These are phyloP conservation scores for Hoplostethus mediterraneus DNA, from an alignment of 2,797 vertebrate species.

Conservation along the genomic window DNA sequence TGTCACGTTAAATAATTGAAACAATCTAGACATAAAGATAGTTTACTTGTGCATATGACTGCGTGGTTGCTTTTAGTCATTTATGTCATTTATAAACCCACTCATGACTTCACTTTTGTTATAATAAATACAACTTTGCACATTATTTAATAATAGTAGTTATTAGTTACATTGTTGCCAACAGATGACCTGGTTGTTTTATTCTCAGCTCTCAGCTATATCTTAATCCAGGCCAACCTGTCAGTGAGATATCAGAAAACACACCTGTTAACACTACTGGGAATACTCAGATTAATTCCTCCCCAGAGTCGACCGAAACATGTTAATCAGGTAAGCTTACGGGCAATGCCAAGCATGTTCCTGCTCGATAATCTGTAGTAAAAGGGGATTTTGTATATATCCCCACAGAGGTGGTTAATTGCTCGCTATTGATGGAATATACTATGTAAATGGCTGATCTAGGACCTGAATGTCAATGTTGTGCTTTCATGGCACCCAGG, in stretches of 20 bases:
- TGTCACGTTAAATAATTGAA: not conserved
- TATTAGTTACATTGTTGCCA: constrained; percentile 36
- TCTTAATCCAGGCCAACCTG: constrained; percentile 61
- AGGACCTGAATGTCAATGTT: constrained; percentile 56
- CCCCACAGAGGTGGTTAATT: constrained; percentile 66
- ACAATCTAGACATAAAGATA: not conserved
- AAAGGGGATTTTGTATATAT: constrained; percentile 67
- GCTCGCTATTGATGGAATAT: constrained; percentile 61
- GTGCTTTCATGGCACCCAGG: constrained; percentile 31
- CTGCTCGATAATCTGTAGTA: constrained; percentile 68
- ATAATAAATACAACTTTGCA: not conserved
- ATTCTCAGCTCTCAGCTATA: constrained; percentile 37
- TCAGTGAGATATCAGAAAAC: constrained; percentile 62
- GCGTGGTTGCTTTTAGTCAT: not conserved
- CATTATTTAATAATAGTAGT: constrained; percentile 20
- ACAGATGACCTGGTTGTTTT: constrained; percentile 32
- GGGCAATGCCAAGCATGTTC: constrained; percentile 62
- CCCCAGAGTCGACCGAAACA: constrained; percentile 61
- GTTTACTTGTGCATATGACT: not conserved
- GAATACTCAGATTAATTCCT: constrained; percentile 69
- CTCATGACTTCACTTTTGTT: not conserved
- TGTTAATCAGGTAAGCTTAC: constrained; percentile 73
- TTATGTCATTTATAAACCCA: not conserved
- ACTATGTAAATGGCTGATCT: constrained; percentile 54
- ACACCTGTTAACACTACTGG: constrained; percentile 63